Conservation (phyloP, 1,140 invertebrate genomes). For the Cephus cinctus region DNA sequence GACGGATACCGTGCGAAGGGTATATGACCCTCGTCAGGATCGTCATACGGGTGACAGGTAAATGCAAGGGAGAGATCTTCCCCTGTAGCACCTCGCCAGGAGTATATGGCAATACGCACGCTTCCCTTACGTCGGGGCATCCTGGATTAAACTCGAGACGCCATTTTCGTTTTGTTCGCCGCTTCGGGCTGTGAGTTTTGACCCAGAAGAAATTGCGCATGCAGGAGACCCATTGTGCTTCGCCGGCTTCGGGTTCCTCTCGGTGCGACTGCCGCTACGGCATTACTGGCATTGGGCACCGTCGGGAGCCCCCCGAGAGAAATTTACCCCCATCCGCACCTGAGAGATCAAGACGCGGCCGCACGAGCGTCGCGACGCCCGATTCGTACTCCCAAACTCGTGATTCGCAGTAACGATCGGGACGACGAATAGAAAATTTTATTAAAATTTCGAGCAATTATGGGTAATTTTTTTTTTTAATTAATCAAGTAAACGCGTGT, state of each 20-base stretch:
- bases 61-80: slow-evolving; percentile 25
- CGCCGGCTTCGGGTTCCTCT: neutral
- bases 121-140: slow-evolving; percentile 12
- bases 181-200: slow-evolving; percentile 31
- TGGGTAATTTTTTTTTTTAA: too few species aligned
- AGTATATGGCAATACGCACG: neutral
- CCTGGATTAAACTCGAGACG: slow-evolving; percentile 42
- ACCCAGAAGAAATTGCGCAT: slow-evolving; percentile 34
- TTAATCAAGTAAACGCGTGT: too few species aligned
- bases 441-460: too few species aligned
- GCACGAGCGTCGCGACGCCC: too few species aligned
- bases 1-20: slow-evolving; percentile 29
- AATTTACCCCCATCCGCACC: too few species aligned
- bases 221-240: slow-evolving; percentile 20
- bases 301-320: too few species aligned
- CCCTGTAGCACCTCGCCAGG: slow-evolving; percentile 1
- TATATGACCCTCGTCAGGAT: slow-evolving; percentile 48
- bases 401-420: too few species aligned
- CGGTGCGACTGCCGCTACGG: neutral
- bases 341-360: too few species aligned
- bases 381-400: too few species aligned
- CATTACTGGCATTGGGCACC: too few species aligned
- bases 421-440: too few species aligned
- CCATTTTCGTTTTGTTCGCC: slow-evolving; percentile 24
- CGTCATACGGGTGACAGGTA: slow-evolving; percentile 51